Conservation (phyloP, 1,140 invertebrate species). For the Muscidifurax raptorellus region DNA sequence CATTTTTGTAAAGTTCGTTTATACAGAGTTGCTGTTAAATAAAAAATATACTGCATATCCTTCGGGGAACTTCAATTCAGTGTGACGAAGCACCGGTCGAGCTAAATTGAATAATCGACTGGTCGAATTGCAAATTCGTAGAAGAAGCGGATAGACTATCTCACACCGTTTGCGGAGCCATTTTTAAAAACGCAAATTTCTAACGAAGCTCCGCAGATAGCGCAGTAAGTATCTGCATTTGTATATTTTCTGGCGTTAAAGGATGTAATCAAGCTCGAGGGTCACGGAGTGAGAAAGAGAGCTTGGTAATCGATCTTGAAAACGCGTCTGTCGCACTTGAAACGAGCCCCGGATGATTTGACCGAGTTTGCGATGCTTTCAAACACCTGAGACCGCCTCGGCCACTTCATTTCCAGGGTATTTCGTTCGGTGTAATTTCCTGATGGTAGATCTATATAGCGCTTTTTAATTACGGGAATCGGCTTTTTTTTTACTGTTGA, state of each 20-base stretch:
- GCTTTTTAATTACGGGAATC: neutral
- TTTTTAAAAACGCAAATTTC: too few relatives aligned
- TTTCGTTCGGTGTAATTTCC: neutral
- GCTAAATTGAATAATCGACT: neutral
- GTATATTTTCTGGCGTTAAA: neutral
- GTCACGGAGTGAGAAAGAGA: neutral
- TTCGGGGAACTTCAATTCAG: neutral
- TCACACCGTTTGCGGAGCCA: too few relatives aligned
- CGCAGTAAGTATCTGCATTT: too few relatives aligned
- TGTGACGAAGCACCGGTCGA: neutral
- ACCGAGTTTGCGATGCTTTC: neutral
- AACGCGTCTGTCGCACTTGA: neutral
- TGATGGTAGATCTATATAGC: neutral
- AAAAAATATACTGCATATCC: too few relatives aligned
- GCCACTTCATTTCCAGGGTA: neutral
- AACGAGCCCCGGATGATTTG: conserved; percentile 3
- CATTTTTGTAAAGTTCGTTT: neutral
- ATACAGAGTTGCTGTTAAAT: too few relatives aligned
- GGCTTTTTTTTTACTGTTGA: neutral
- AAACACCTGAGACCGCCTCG: conserved; percentile 9
- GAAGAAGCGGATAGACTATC: neutral
- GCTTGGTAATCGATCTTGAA: neutral
- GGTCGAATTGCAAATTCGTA: neutral
- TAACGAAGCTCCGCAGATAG: too few relatives aligned
- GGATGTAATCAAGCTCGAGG: neutral